Conservation (phyloP, 1,140 invertebrate species). For the Cydia strobilella region DNA sequence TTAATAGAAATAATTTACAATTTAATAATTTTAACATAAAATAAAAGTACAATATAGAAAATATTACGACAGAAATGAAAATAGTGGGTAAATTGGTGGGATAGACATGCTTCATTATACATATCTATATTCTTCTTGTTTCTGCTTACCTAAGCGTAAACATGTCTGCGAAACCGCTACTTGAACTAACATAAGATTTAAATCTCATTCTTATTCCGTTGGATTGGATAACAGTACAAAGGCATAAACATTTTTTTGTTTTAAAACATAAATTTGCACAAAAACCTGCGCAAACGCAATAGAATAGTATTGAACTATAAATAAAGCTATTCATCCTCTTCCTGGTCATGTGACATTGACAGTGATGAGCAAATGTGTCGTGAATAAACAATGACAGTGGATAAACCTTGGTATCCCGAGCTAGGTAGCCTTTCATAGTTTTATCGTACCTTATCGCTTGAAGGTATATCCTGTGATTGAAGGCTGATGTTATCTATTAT, state of each 20-base stretch:
- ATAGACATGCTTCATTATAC: no score
- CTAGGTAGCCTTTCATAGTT: slow-evolving; percentile 1
- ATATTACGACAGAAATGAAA: no score
- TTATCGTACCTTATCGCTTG: slow-evolving; percentile 7
- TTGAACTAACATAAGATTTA: not conserved
- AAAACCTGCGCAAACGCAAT: slow-evolving; percentile 41
- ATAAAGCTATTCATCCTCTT: slow-evolving; percentile 48
- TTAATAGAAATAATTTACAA: slow-evolving; percentile 29
- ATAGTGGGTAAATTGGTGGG: no score
- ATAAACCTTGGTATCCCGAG: slow-evolving; percentile 4
- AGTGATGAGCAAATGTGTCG: slow-evolving; percentile 30
- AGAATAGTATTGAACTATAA: slow-evolving; percentile 38
- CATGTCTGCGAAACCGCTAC: not conserved
- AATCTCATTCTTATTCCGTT: slow-evolving; percentile 21
- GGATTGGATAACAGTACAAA: slow-evolving; percentile 22
- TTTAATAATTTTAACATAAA: no score
- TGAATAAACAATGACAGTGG: slow-evolving; percentile 20
- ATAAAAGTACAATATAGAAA: no score
- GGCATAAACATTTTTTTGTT: slow-evolving; percentile 23
- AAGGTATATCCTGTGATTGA: slow-evolving; percentile 3
- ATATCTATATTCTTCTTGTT: no score
- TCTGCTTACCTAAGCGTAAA: no score
- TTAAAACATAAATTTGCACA: slow-evolving; percentile 33
- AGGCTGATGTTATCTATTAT: slow-evolving; percentile 8
- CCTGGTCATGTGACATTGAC: slow-evolving; percentile 42